Evolutionary conservation across 1,140 invertebrate species (phyloP).

Genomic region (Macrostomum lignano): DNA sequence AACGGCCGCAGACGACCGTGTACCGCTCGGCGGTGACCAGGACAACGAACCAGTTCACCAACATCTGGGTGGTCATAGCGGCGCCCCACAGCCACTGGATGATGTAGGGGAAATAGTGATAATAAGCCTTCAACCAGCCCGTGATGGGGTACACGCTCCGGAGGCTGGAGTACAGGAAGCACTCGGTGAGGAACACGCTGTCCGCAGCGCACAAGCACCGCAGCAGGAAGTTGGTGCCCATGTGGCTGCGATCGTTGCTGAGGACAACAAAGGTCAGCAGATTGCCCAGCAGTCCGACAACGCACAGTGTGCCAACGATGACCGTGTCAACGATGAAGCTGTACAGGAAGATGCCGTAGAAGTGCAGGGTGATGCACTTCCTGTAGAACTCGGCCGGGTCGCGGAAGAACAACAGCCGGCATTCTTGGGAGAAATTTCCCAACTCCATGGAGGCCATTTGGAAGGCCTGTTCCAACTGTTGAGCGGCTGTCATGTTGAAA

Average conservation of each 20-base stretch:
- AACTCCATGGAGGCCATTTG: too few species aligned
- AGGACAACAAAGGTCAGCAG: constrained; percentile 1
- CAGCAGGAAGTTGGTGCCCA: constrained; percentile 4
- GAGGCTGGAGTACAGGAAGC: constrained; percentile 6
- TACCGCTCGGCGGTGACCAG: constrained; percentile 7
- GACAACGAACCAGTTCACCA: constrained; percentile 7
- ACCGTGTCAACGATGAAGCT: constrained; percentile 5
- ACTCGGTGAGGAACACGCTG: constrained; percentile 3
- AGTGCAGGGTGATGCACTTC: constrained; percentile 1
- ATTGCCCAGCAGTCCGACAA: constrained; percentile 5
- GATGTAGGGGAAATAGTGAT: constrained; percentile 4
- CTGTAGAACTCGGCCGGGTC: constrained; percentile 2
- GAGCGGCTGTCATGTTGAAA: too few species aligned
- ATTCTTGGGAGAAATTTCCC: constrained; percentile 1
- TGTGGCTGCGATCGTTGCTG: not conserved
- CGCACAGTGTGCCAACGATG: constrained; percentile 1
- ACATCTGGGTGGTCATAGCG: constrained; percentile 6
- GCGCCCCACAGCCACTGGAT: constrained; percentile 4
- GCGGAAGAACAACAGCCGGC: not conserved
- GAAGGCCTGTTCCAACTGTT: too few species aligned
- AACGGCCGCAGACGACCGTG: constrained; percentile 5
- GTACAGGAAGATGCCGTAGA: constrained; percentile 9
- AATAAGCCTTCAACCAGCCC: constrained; percentile 5
- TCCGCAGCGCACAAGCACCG: constrained; percentile 1
- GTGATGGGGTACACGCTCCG: constrained; percentile 1